Evolutionary conservation across 2,797 vertebrate species (phyloP).

Genomic region (Phrynocephalus vlangalii): DNA sequence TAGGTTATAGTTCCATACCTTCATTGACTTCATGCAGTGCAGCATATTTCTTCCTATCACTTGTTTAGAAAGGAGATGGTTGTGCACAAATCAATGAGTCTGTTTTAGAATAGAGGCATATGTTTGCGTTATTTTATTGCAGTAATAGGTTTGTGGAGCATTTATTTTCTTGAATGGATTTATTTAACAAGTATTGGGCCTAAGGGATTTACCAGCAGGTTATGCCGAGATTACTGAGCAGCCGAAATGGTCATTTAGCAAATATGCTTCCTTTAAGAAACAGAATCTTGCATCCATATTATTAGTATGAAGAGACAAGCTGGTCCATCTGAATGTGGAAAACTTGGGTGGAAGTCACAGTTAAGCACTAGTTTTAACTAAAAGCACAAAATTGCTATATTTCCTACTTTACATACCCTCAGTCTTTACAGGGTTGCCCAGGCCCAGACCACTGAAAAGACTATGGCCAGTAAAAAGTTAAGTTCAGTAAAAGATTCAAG

Average conservation of each 20-base stretch:
- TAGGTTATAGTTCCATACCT: background rate
- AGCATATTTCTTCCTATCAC: conserved; percentile 40
- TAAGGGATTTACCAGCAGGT: conserved; percentile 78
- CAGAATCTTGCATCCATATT: conserved; percentile 64
- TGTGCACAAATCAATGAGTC: conserved; percentile 16
- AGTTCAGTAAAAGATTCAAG: no score
- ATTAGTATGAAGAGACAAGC: conserved; percentile 27
- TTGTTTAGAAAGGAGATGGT: background rate
- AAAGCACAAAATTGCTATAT: background rate
- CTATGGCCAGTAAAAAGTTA: no score
- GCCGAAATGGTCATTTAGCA: conserved; percentile 73
- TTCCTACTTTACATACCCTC: background rate
- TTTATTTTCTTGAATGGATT: conserved; percentile 74
- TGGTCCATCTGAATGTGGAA: background rate
- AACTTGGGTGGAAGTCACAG: background rate
- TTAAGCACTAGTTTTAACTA: background rate
- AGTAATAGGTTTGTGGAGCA: conserved; percentile 64
- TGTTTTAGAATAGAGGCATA: conserved; percentile 62
- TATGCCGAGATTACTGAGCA: conserved; percentile 69
- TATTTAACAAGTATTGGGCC: conserved; percentile 77
- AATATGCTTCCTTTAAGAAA: conserved; percentile 65
- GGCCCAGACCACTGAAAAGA: background rate
- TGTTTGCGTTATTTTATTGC: conserved; percentile 48
- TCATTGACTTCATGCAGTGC: conserved; percentile 3
- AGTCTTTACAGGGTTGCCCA: background rate